A percentile compares a stretch with the other conserved stretches of the same genome.
These are phyloP conservation scores for Theretra japonica DNA, from an alignment of 2,888 invertebrate species.

Conservation along the genomic window DNA sequence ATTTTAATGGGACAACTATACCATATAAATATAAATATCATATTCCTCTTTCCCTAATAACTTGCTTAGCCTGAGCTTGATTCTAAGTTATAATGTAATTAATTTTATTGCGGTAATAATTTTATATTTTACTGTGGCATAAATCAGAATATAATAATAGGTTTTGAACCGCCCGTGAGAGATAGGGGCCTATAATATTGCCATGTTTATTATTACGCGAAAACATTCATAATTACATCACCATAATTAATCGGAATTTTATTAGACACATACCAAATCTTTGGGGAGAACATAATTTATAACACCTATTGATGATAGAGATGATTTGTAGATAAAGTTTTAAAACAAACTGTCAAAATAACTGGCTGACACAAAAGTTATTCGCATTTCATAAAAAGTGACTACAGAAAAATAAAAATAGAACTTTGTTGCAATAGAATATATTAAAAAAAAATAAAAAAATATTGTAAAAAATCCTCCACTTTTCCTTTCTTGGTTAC, in stretches of 20 bases:
- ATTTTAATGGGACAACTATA: too few relatives aligned
- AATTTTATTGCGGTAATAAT: neutral
- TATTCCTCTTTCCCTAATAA: neutral
- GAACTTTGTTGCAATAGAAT: too few relatives aligned
- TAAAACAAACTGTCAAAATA: too few relatives aligned
- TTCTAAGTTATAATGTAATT: neutral
- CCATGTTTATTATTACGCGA: neutral
- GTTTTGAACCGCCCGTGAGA: neutral
- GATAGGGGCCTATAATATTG: neutral
- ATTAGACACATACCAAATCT: neutral
- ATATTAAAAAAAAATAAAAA: too few relatives aligned
- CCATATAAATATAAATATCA: neutral
- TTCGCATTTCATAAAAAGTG: too few relatives aligned
- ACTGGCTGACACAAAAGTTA: too few relatives aligned
- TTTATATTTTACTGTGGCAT: constrained; percentile 8
- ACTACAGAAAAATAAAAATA: too few relatives aligned
- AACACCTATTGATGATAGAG: too few relatives aligned
- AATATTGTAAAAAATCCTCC: too few relatives aligned
- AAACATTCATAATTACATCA: neutral
- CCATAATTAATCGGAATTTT: neutral
- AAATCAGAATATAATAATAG: neutral
- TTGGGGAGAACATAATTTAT: neutral
- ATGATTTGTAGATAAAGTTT: too few relatives aligned
- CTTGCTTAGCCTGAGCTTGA: neutral
- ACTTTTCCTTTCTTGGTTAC: too few relatives aligned